Evolutionary conservation across 2,113 vertebrate genomes (phyloP).

Genomic region (Eulacestoma nigropectus): DNA sequence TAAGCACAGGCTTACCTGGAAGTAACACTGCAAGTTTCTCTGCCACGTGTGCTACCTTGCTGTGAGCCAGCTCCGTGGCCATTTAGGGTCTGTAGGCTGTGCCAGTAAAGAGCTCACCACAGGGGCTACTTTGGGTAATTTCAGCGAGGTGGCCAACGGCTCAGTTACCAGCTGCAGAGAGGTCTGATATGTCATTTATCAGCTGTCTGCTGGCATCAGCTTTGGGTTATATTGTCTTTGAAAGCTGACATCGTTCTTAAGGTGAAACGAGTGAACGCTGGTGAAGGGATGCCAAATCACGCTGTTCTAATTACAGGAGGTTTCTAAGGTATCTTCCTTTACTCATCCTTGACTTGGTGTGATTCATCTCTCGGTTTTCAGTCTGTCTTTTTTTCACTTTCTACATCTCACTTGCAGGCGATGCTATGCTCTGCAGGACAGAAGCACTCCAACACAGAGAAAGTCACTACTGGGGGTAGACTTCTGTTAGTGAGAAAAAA

Average conservation of each 20-base stretch:
- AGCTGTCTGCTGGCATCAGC: background rate
- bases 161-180: background rate
- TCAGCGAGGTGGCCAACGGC: background rate
- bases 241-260: background rate
- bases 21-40: background rate
- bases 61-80: background rate
- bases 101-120: background rate
- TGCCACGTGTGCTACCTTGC: background rate
- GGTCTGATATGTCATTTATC: background rate
- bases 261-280: background rate
- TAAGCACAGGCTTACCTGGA: background rate
- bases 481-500: background rate
- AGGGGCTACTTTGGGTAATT: background rate
- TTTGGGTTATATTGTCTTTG: background rate
- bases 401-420: background rate
- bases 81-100: background rate
- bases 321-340: background rate
- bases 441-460: background rate
- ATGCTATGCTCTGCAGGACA: background rate
- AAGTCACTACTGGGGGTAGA: background rate
- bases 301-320: background rate
- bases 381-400: background rate
- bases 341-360: background rate
- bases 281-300: background rate
- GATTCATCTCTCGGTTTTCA: slow-evolving; percentile 1